A percentile compares a stretch with the other conserved stretches of the same genome.
phyloP scores from a whole-genome alignment of 2,797 vertebrate genomes.

The Antennarius maculatus region DNA sequence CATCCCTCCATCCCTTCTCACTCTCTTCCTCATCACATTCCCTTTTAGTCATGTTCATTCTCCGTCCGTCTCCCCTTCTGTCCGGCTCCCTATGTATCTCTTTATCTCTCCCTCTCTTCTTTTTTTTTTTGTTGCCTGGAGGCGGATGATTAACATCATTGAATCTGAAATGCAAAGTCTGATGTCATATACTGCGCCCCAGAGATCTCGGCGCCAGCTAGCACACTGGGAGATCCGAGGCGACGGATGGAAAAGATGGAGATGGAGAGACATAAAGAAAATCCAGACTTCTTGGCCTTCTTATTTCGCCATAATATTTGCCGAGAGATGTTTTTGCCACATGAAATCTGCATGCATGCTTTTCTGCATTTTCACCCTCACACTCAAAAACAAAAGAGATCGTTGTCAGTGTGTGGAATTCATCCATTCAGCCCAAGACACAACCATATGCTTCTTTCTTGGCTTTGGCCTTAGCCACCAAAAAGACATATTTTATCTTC shows the following conservation, averaged over 20 bases:
- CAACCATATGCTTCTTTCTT: constrained; percentile 28
- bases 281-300: constrained; percentile 25
- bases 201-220: constrained; percentile 45
- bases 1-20: constrained; percentile 40
- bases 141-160: constrained; percentile 77
- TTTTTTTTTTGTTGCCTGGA: constrained; percentile 48
- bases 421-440: not conserved
- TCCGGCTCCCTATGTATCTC: constrained; percentile 32
- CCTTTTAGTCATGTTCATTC: constrained; percentile 37
- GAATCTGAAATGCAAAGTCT: constrained; percentile 71
- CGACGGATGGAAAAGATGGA: constrained; percentile 24
- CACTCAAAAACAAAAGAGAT: constrained; percentile 8
- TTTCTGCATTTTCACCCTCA: not conserved
- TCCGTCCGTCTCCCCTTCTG: constrained; percentile 48
- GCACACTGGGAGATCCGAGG: constrained; percentile 31
- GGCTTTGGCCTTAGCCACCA: constrained; percentile 11
- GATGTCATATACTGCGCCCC: constrained; percentile 69
- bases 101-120: constrained; percentile 27
- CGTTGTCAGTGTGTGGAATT: not conserved
- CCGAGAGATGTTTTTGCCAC: not conserved
- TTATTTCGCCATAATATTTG: constrained; percentile 5
- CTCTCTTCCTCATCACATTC: constrained; percentile 22
- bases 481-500: constrained; percentile 27
- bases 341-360: not conserved
- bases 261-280: constrained; percentile 18